These are phyloP conservation scores for Amphiduros pacificus DNA, from an alignment of 2,888 invertebrate genomes.

Conservation along the genomic window DNA sequence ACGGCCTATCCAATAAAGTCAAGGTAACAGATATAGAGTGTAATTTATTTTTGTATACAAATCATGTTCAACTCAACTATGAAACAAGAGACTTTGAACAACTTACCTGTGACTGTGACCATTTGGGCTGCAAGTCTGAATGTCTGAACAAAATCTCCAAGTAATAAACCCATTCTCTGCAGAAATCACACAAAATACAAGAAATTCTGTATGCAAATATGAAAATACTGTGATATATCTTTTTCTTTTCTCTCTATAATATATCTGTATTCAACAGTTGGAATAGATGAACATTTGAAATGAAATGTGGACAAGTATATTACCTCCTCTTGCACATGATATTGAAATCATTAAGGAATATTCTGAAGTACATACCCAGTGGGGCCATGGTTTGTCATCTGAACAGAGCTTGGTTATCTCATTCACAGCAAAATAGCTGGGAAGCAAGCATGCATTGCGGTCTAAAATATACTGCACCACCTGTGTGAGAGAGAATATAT, in stretches of 20 bases:
- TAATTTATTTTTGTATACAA: neutral
- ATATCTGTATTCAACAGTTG: no score
- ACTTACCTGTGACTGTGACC: slow-evolving; percentile 73
- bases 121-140: slow-evolving; percentile 93
- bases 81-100: neutral
- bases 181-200: slow-evolving; percentile 6
- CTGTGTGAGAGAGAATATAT: no score
- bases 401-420: slow-evolving; percentile 89
- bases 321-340: neutral
- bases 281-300: no score
- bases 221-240: no score
- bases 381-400: slow-evolving; percentile 80
- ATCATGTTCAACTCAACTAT: neutral
- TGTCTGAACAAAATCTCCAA: slow-evolving; percentile 88
- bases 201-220: no score
- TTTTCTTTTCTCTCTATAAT: no score
- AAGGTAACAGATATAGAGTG: neutral
- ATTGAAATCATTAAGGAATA: neutral
- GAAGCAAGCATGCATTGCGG: slow-evolving; percentile 85
- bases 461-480: slow-evolving; percentile 87
- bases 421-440: slow-evolving; percentile 92
- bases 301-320: no score
- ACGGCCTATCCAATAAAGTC: slow-evolving; percentile 61
- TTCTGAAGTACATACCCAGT: slow-evolving; percentile 73
- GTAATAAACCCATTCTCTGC: slow-evolving; percentile 80